Evolutionary conservation across 2,113 vertebrate species (phyloP).

Genomic region (Eulemur rufifrons): DNA sequence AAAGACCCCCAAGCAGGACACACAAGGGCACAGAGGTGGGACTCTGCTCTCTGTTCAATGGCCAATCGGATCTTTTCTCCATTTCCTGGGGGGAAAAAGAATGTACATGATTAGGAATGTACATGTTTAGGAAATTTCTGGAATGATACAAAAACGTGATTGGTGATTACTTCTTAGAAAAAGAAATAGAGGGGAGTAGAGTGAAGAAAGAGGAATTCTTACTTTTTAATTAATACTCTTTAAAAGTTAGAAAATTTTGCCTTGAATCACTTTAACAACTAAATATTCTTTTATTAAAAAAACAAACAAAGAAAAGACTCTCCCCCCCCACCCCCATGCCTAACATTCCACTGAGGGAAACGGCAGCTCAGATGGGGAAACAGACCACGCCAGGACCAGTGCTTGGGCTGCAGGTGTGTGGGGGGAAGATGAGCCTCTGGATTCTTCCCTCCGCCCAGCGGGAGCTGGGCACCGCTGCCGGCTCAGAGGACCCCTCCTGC

Average conservation of each 20-base stretch:
- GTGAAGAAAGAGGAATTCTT: neutral
- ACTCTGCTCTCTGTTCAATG: neutral
- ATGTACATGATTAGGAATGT: neutral
- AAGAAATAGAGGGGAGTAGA: neutral
- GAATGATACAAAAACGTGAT: neutral
- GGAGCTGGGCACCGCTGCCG: neutral
- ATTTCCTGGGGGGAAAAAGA: neutral
- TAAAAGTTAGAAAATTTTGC: neutral
- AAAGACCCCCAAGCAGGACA: neutral
- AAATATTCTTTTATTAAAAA: neutral
- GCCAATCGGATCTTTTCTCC: neutral
- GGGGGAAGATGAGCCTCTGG: neutral
- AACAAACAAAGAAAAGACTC: neutral
- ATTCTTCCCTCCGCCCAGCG: neutral
- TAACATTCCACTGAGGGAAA: neutral
- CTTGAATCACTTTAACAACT: neutral
- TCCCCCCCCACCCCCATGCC: neutral
- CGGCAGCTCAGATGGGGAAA: neutral
- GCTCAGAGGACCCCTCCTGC: neutral
- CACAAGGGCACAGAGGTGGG: neutral
- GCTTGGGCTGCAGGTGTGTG: neutral
- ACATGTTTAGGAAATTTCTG: neutral
- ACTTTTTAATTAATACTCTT: neutral
- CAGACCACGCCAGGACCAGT: neutral
- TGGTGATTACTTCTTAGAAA: neutral